These are phyloP conservation scores for Colistium nudipinnis DNA, from an alignment of 2,113 vertebrate genomes.

Conservation along the genomic window DNA sequence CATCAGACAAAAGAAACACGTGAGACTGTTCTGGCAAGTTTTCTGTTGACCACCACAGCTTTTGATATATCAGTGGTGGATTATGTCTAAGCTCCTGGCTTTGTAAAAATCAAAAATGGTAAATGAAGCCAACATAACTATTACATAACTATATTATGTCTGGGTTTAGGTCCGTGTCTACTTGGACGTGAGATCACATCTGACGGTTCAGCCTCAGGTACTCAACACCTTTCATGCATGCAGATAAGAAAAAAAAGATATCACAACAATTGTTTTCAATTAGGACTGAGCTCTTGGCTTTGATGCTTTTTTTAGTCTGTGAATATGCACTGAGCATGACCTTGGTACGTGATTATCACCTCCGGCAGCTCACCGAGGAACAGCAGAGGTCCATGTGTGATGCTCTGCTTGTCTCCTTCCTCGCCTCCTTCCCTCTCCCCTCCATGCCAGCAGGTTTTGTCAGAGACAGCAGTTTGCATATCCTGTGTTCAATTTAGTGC, in stretches of 20 bases:
- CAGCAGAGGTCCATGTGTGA: conserved; percentile 51
- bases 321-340: conserved; percentile 39
- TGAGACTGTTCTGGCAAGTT: background rate
- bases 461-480: conserved; percentile 61
- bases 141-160: conserved; percentile 1
- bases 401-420: conserved; percentile 11
- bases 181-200: conserved; percentile 38
- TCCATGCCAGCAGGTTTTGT: conserved; percentile 71
- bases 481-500: conserved; percentile 71
- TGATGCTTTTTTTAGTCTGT: background rate
- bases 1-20: background rate
- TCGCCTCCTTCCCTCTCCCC: conserved; percentile 18
- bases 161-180: conserved; percentile 27
- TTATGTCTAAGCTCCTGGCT: background rate
- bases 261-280: conserved; percentile 24
- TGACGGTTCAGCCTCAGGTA: conserved; percentile 63
- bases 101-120: conserved; percentile 13
- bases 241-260: conserved; percentile 39
- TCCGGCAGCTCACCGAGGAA: conserved; percentile 36
- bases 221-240: conserved; percentile 46
- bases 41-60: conserved; percentile 4
- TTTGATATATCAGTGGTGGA: background rate
- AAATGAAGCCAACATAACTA: conserved; percentile 21
- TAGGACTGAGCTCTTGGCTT: background rate
- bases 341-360: conserved; percentile 55